A percentile compares a stretch with the other conserved stretches of the same genome.
Conservation (phyloP, 2,888 invertebrate species). For the Scaptomyza flava region DNA sequence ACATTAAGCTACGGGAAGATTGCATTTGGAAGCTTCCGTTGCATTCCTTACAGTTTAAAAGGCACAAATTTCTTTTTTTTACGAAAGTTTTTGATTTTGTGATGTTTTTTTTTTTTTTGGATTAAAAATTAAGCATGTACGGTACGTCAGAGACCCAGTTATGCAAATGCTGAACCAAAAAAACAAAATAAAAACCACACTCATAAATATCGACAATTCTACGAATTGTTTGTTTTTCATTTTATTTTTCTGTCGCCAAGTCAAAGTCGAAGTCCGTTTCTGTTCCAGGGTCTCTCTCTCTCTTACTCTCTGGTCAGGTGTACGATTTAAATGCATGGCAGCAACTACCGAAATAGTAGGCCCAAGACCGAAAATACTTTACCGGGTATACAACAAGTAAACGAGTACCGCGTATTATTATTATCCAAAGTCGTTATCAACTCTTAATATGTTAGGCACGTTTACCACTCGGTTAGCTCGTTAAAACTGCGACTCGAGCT, state of each 20-base stretch:
- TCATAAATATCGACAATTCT: slow-evolving; percentile 79
- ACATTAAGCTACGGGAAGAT: too few relatives aligned
- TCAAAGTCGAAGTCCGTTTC: slow-evolving; percentile 11
- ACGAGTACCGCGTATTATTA: slow-evolving; percentile 23
- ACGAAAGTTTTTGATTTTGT: slow-evolving; percentile 59
- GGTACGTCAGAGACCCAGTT: slow-evolving; percentile 81
- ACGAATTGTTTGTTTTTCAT: slow-evolving; percentile 53
- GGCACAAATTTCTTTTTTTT: slow-evolving; percentile 30
- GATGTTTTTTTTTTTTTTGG: slow-evolving; percentile 30
- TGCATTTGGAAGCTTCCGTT: slow-evolving; percentile 49
- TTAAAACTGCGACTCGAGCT: slow-evolving; percentile 59
- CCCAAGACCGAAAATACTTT: slow-evolving; percentile 33
- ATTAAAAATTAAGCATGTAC: slow-evolving; percentile 70
- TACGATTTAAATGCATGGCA: slow-evolving; percentile 70
- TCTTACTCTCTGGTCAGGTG: slow-evolving; percentile 55
- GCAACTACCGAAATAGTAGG: slow-evolving; percentile 71
- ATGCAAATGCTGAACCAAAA: slow-evolving; percentile 77
- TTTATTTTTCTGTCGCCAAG: slow-evolving; percentile 12
- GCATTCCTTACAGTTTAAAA: slow-evolving; percentile 47
- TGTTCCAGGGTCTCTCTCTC: slow-evolving; percentile 30
- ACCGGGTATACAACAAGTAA: slow-evolving; percentile 10
- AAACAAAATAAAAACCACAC: slow-evolving; percentile 46
- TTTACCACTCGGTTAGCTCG: slow-evolving; percentile 60
- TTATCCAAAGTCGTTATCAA: slow-evolving; percentile 35
- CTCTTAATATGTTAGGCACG: slow-evolving; percentile 57